Conservation (phyloP, 2,113 vertebrate species). For the Rhodinocichla rosea region DNA sequence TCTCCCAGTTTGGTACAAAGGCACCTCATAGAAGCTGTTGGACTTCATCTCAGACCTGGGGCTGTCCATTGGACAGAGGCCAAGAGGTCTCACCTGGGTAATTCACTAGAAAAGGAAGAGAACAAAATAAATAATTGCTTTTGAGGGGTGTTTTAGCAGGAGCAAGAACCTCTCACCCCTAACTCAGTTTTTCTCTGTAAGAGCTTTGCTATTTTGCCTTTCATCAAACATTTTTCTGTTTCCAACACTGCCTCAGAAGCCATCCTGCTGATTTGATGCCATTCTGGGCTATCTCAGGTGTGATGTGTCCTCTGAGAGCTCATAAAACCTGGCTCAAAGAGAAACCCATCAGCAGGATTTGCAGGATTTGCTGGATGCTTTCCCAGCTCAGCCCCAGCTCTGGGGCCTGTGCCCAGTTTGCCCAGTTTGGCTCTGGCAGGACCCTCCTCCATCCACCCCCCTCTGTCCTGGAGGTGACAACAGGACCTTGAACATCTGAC, state of each 20-base stretch:
- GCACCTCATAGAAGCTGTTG: neutral
- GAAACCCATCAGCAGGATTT: neutral
- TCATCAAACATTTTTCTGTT: neutral
- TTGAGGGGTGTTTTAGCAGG: neutral
- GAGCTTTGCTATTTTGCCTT: neutral
- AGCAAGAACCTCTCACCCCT: neutral
- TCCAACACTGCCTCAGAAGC: neutral
- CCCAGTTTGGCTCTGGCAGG: neutral
- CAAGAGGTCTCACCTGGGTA: neutral
- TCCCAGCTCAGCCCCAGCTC: neutral
- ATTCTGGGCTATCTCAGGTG: neutral
- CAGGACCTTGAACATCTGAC: neutral
- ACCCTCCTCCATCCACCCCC: rapidly evolving
- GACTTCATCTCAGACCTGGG: neutral
- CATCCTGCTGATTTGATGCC: neutral
- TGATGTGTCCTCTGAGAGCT: too few species aligned
- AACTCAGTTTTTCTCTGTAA: neutral
- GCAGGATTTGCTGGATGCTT: neutral
- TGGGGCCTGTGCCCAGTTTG: neutral
- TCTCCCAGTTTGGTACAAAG: neutral
- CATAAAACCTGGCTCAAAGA: neutral
- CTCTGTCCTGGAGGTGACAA: rapidly evolving
- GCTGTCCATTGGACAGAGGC: neutral
- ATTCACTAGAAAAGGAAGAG: neutral
- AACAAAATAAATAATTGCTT: neutral